Percentiles rank a stretch among this genome's conserved stretches.
phyloP scores from a whole-genome alignment of 2,797 vertebrate genomes.

The Cyprinodon diabolis region DNA sequence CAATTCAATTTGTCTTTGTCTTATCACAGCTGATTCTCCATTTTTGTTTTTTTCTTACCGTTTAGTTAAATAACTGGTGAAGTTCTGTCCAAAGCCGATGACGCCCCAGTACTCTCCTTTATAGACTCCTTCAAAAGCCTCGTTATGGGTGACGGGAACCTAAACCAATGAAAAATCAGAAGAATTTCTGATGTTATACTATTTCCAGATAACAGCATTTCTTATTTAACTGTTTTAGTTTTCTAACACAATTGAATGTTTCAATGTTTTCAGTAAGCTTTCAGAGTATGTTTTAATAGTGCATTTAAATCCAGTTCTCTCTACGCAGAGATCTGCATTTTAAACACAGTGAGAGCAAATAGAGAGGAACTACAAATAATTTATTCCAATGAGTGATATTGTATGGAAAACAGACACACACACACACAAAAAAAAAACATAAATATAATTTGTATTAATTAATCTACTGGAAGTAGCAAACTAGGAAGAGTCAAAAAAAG shows the following conservation, averaged over 20 bases:
- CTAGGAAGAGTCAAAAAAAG: background rate
- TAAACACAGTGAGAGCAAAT: too few relatives aligned
- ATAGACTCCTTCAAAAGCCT: slow-evolving; percentile 77
- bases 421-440: too few relatives aligned
- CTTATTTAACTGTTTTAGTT: too few relatives aligned
- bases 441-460: too few relatives aligned
- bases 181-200: background rate
- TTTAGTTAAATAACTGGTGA: slow-evolving; percentile 81
- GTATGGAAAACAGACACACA: too few relatives aligned
- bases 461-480: background rate
- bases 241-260: background rate
- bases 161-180: slow-evolving; percentile 11
- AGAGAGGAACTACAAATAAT: too few relatives aligned
- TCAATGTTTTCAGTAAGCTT: background rate
- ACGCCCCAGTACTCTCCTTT: slow-evolving; percentile 83
- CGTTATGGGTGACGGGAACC: slow-evolving; percentile 74
- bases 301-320: background rate
- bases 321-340: too few relatives aligned
- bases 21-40: too few relatives aligned
- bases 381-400: too few relatives aligned
- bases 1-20: background rate
- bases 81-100: slow-evolving; percentile 83
- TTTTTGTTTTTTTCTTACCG: slow-evolving; percentile 64
- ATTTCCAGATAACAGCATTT: background rate
- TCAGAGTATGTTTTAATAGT: background rate